Evolutionary conservation across 2,113 vertebrate genomes (phyloP), one percentile per base, ranked within the genome.

Genomic region (Pteruthius melanotis): DNA sequence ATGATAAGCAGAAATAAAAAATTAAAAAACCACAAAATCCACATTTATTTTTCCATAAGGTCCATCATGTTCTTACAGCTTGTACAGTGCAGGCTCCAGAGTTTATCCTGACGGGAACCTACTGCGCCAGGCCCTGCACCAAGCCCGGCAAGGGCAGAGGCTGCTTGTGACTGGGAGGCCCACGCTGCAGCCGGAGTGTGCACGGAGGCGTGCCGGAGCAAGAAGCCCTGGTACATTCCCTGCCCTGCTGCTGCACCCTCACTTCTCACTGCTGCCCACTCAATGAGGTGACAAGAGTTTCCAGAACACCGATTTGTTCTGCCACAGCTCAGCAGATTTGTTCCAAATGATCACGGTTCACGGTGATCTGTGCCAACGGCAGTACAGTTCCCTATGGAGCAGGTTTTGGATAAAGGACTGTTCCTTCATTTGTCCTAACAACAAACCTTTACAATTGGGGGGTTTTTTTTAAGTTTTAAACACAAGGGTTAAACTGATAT

Each of bases 111-210:
- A 33, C 31, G 45, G 37, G 76, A 89, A 52, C 19, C 40, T 11
- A 4, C 53, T 85, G 56, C 68, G 70, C 87, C 0, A 0, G 71
- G 69, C 59, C n/a, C 23, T 4, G 54, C 80, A 30, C 5, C 44
- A 42, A 8, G 7, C 40, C 50, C 0, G 0, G 39, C 28, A 9
- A n/a, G 47, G 42, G 57, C 66, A 77, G 64, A 61, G 57, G 60
- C n/a, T 19, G 50, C 15, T 68, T 0, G 0, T 17, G 64, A 37
- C 1, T 2, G 42, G 44, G 42, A 71, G 27, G 56, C 3, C 37
- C 5, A 9, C 1, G 0, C 27, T 3, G 54, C 45, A 40, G 74
- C 3, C 0, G 0, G 50, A 61, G 56, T 0, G 1, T 3, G 15
- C 39, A 37, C 9, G 2, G 87, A 15, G 63, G 13, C 1, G 3